Evolutionary conservation across 2,797 vertebrate genomes (phyloP).

Genomic region (Chanos chanos): DNA sequence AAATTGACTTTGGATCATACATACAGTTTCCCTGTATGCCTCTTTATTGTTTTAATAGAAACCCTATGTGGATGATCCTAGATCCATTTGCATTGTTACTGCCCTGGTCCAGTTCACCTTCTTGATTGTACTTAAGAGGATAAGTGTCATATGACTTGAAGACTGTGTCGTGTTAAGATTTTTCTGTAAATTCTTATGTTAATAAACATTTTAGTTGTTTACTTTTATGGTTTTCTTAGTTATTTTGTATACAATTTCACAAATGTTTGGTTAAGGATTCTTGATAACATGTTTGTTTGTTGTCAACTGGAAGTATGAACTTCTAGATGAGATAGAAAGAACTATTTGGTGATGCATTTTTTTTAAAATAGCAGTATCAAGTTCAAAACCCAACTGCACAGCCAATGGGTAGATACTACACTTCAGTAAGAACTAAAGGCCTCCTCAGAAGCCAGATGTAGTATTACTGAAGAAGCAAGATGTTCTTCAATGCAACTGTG

Average conservation of each 20-base stretch:
- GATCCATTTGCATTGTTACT: slow-evolving; percentile 44
- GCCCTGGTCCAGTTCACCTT: slow-evolving; percentile 44
- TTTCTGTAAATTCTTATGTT: slow-evolving; percentile 65
- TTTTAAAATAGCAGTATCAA: too few species aligned
- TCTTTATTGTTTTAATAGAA: slow-evolving; percentile 47
- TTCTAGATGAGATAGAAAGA: too few species aligned
- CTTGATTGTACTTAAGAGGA: slow-evolving; percentile 63
- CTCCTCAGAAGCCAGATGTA: too few species aligned
- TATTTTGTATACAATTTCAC: slow-evolving; percentile 5
- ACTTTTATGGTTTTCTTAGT: slow-evolving; percentile 53
- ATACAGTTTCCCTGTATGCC: not conserved
- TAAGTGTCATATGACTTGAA: slow-evolving; percentile 69
- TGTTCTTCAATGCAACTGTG: too few species aligned
- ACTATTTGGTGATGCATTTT: too few species aligned
- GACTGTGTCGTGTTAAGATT: slow-evolving; percentile 69
- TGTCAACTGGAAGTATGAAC: too few species aligned
- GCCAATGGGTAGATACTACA: too few species aligned
- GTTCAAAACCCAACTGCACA: too few species aligned
- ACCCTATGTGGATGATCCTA: slow-evolving; percentile 19
- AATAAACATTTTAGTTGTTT: slow-evolving; percentile 76
- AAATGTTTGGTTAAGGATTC: too few species aligned
- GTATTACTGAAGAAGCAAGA: too few species aligned
- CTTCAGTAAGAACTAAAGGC: too few species aligned
- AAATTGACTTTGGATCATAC: not conserved
- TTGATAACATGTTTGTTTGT: too few species aligned